Base-by-base conservation (phyloP, 2,888 invertebrate species). In the Meiosimyza decipiens region DNA sequence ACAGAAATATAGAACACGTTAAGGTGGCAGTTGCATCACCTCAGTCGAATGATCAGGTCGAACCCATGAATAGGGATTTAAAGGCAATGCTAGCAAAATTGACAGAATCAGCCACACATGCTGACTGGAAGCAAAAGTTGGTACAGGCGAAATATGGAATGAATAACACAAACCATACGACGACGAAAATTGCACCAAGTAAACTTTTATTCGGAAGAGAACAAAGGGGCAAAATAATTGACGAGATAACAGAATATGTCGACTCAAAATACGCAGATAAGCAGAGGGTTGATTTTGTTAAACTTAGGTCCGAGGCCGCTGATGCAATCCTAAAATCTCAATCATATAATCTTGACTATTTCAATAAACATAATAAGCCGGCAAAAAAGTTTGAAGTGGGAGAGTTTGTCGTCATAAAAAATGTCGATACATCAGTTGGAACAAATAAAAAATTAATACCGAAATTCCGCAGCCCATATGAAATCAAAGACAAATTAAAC, bases 151-250 rank as follows among this genome's bases (percentile, higher is more conserved):
- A 54, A 54, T 54, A 16, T 16, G 54, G 4, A 16, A 16, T 54
- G n/a, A 62, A 18, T 33, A 71, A 73, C 50, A 66, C 69, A 1
- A 28, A 54, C 11, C 75, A 73, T 22, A 12, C 63, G 13, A 22
- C 70, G 28, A 75, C 71, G 9, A 65, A 62, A 60, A 16, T 68
- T 13, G 50, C 73, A 22, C 70, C 70, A 54, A 67, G 72, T 62
- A 59, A 33, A 63, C n/a, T 75, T 57, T 72, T 40, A 69, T 75
- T 72, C 73, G 77, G 71, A 16, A 69, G 50, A 55, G 70, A 64
- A 40, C 73, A 72, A 69, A 60, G 71, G 12, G 73, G 75, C 22
- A 65, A 49, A 16, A 18, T 33, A 3, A 9, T 69, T 40, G 71
- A 75, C 49, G 63, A 71, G 33, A 60, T 75, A 11, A 67, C 47